Percentiles rank a stretch among this genome's conserved stretches.
phyloP scores from a whole-genome alignment of 1,140 invertebrate genomes.

The Orius insidiosus region DNA sequence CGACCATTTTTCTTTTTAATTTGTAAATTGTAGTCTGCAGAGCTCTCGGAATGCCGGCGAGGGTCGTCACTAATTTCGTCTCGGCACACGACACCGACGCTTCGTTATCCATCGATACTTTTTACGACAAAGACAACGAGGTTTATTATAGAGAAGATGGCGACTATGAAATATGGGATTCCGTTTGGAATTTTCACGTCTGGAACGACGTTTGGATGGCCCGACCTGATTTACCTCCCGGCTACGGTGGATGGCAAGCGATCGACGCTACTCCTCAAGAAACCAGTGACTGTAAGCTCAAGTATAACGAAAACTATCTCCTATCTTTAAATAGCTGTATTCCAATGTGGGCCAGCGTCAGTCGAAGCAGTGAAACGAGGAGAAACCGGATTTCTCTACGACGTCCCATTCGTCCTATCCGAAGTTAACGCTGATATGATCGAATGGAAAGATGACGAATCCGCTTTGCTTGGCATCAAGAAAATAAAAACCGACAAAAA shows the following conservation, averaged over 20 bases:
- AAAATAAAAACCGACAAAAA: slow-evolving; percentile 49
- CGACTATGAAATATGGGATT: slow-evolving; percentile 35
- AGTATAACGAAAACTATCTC: neutral
- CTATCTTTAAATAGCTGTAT: slow-evolving; percentile 23
- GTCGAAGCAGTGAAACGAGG: slow-evolving; percentile 53
- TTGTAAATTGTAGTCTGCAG: slow-evolving; percentile 28
- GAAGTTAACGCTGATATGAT: slow-evolving; percentile 64
- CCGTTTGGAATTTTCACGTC: slow-evolving; percentile 65
- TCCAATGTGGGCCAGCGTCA: slow-evolving; percentile 51
- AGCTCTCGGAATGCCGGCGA: slow-evolving; percentile 46
- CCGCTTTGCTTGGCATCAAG: slow-evolving; percentile 22
- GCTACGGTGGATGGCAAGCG: slow-evolving; percentile 63
- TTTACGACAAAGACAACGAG: slow-evolving; percentile 42
- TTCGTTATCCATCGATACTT: slow-evolving; percentile 38
- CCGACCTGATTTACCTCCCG: slow-evolving; percentile 49
- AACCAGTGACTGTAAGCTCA: slow-evolving; percentile 34
- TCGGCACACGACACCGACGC: slow-evolving; percentile 60
- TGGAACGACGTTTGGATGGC: slow-evolving; percentile 76
- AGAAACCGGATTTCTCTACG: slow-evolving; percentile 54
- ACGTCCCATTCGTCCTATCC: slow-evolving; percentile 56
- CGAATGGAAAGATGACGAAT: slow-evolving; percentile 41
- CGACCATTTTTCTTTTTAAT: neutral
- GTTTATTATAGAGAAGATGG: slow-evolving; percentile 40
- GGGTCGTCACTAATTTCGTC: slow-evolving; percentile 56
- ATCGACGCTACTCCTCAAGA: slow-evolving; percentile 66